Conservation (phyloP, 1,140 invertebrate genomes). For the Protaetia brevitarsis region DNA sequence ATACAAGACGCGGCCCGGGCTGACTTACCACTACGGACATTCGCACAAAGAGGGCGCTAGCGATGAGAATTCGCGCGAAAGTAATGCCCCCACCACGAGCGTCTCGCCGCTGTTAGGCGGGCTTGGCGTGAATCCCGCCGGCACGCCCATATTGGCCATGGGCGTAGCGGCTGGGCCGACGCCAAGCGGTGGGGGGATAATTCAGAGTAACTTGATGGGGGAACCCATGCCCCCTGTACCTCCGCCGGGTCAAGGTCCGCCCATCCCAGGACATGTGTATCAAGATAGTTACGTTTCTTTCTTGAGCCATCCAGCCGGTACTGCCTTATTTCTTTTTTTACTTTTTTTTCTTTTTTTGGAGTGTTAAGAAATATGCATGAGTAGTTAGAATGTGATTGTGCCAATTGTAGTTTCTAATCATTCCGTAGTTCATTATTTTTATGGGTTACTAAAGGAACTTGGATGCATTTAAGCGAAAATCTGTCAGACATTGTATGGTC, state of each 20-base stretch:
- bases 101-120: conserved; percentile 35
- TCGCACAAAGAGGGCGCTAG: conserved; percentile 77
- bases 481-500: too few species aligned
- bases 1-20: conserved; percentile 95
- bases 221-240: conserved; percentile 33
- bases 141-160: conserved; percentile 27
- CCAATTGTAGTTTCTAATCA: conserved; percentile 22
- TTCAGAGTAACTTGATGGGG: conserved; percentile 29
- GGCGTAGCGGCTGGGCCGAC: conserved; percentile 19
- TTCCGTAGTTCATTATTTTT: conserved; percentile 13
- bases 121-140: conserved; percentile 45
- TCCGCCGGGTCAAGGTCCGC: conserved; percentile 40
- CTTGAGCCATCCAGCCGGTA: conserved; percentile 60
- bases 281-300: conserved; percentile 70
- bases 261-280: conserved; percentile 53
- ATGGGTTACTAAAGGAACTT: conserved; percentile 2
- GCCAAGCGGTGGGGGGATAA: conserved; percentile 23
- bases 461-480: background rate
- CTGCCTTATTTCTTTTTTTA: conserved; percentile 44
- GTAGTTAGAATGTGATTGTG: conserved; percentile 28
- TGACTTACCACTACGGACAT: conserved; percentile 96
- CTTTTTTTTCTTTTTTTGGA: conserved; percentile 35
- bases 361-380: conserved; percentile 27
- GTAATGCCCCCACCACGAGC: conserved; percentile 48
- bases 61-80: conserved; percentile 50